Percentiles rank a stretch among this genome's conserved stretches.
phyloP scores from a whole-genome alignment of 2,797 vertebrate genomes.

The Chaunax sp. region DNA sequence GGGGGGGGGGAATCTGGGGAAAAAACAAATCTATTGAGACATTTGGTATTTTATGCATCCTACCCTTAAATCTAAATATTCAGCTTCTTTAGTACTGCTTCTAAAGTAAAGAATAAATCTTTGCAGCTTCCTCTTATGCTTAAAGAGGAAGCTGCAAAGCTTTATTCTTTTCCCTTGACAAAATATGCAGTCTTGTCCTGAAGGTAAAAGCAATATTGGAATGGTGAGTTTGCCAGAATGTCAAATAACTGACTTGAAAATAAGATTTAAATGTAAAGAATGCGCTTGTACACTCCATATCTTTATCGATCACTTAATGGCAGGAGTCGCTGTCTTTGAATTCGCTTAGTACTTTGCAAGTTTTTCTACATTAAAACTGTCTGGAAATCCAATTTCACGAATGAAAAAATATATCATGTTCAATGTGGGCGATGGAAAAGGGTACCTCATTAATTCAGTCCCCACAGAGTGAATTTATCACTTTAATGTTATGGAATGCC shows the following conservation, averaged over 20 bases:
- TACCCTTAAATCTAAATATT: neutral
- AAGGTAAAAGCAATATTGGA: conserved; percentile 21
- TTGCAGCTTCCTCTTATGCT: neutral
- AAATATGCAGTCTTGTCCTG: conserved; percentile 7
- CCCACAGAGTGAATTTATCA: conserved; percentile 61
- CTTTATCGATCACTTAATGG: no score
- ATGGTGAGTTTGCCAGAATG: conserved; percentile 16
- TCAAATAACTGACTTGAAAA: conserved; percentile 27
- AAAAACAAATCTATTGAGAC: neutral
- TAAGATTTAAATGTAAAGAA: conserved; percentile 36
- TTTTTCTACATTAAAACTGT: conserved; percentile 9
- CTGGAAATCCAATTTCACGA: conserved; percentile 60
- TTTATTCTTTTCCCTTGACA: conserved; percentile 4
- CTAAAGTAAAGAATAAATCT: no score
- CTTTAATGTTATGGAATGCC: conserved; percentile 60
- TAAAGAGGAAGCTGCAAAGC: neutral
- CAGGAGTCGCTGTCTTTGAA: no score
- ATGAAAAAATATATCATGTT: conserved; percentile 69
- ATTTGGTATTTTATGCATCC: neutral
- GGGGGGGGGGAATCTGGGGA: neutral
- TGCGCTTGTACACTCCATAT: conserved; percentile 7
- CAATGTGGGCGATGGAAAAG: conserved; percentile 53
- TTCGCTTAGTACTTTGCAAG: no score
- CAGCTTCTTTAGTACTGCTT: neutral
- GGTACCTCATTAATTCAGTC: conserved; percentile 71